A percentile compares a stretch with the other conserved stretches of the same genome.
Evolutionary conservation across 2,888 invertebrate species (phyloP).

Genomic region (Octonoba sinensis): DNA sequence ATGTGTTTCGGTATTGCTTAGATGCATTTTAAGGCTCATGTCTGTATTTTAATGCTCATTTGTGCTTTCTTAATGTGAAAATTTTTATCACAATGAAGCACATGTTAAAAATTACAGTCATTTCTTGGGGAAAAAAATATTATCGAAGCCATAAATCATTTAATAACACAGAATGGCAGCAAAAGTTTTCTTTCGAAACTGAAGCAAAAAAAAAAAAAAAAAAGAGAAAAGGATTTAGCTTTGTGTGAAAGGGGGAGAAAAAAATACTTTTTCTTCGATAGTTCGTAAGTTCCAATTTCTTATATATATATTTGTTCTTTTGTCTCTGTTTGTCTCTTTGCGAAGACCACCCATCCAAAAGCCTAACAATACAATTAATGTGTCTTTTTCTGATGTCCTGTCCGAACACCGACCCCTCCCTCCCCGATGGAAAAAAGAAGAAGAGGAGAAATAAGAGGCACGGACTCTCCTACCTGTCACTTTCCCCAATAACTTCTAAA

Average conservation of each 20-base stretch:
- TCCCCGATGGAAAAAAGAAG: conserved; percentile 5
- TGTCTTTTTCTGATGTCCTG: conserved; percentile 61
- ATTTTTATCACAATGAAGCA: too few species aligned
- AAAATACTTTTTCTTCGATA: conserved; percentile 42
- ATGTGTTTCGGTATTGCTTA: too few species aligned
- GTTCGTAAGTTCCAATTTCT: conserved; percentile 51
- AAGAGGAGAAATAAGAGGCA: conserved; percentile 45
- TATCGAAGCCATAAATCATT: conserved; percentile 47
- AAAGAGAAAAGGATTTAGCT: background rate
- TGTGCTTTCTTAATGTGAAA: too few species aligned
- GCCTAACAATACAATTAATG: conserved; percentile 65
- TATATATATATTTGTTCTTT: conserved; percentile 62
- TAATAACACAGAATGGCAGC: conserved; percentile 33
- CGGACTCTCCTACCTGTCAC: conserved; percentile 58
- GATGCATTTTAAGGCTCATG: too few species aligned
- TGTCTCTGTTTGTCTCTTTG: conserved; percentile 42
- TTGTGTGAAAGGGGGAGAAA: conserved; percentile 10
- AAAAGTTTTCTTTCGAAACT: conserved; percentile 32
- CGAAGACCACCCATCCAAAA: conserved; percentile 57
- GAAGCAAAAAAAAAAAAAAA: conserved; percentile 15
- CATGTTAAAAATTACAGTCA: background rate
- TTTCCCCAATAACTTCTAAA: conserved; percentile 65
- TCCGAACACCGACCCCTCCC: conserved; percentile 42
- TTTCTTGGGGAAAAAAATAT: background rate
- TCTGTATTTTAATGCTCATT: too few species aligned